These are phyloP conservation scores for Aptenodytes forsteri DNA, from an alignment of 2,113 vertebrate genomes.

Conservation along the genomic window DNA sequence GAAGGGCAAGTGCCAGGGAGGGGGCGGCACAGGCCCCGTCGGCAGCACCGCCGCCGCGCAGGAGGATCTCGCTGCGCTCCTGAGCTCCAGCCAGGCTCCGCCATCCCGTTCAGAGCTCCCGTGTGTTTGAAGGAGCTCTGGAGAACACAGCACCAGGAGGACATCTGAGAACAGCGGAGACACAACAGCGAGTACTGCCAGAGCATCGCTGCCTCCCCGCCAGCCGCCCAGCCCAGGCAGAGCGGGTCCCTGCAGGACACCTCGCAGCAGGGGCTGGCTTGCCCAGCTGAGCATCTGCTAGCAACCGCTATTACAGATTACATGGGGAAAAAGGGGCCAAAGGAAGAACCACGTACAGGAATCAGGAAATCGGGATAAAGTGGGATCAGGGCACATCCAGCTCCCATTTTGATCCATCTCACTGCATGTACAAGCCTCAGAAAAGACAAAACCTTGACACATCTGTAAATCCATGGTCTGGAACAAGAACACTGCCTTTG, in stretches of 20 bases:
- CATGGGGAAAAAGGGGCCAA: neutral
- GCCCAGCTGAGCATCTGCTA: neutral
- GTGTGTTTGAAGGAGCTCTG: neutral
- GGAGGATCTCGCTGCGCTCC: neutral
- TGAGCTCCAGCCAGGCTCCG: neutral
- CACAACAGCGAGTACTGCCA: fast-evolving
- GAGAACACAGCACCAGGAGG: neutral
- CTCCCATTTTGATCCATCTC: neutral
- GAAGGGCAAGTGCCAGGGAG: neutral
- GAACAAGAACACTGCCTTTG: neutral
- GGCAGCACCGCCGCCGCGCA: neutral
- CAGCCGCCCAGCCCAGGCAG: neutral
- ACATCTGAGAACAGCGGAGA: fast-evolving
- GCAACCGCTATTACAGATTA: neutral
- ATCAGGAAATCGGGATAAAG: neutral
- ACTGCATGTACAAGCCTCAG: fast-evolving
- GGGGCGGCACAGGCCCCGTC: neutral
- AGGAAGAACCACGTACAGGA: neutral
- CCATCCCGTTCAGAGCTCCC: fast-evolving
- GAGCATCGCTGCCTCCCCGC: neutral
- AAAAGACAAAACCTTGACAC: neutral
- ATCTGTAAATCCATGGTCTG: fast-evolving
- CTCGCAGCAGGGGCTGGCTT: no score
- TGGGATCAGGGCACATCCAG: neutral
- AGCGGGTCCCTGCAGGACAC: no score